Conservation (phyloP, 92 coral and sea anemone species). For the Zoanthus gigantus region DNA sequence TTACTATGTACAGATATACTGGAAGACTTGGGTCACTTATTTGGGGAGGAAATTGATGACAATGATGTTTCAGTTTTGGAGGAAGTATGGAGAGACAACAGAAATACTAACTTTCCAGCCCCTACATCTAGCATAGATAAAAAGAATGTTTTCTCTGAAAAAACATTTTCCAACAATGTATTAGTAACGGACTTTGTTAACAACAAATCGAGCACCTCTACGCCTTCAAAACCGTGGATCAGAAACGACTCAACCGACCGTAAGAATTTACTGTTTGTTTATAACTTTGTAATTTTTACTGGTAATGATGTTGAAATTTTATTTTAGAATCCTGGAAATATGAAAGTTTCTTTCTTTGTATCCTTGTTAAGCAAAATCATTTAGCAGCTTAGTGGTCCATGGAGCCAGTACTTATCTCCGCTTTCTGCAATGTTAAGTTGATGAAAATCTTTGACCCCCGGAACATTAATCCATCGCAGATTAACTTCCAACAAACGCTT, state of each 20-base stretch:
- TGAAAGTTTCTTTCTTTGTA: background rate
- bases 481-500: no score
- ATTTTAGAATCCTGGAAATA: background rate
- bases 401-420: no score
- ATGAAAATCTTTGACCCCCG: no score
- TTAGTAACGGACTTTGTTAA: constrained; percentile 1
- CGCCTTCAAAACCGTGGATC: constrained; percentile 20
- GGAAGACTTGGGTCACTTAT: constrained; percentile 6
- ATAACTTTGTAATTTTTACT: background rate
- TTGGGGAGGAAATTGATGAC: constrained; percentile 60
- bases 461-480: no score
- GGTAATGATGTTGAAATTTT: background rate
- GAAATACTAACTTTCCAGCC: background rate
- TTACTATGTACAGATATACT: background rate
- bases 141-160: background rate
- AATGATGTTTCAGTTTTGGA: constrained; percentile 61
- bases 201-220: background rate
- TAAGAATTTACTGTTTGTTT: background rate
- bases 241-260: constrained; percentile 38
- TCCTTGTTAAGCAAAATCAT: no score
- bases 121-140: background rate
- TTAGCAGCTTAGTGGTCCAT: no score
- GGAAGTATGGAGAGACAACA: constrained; percentile 26
- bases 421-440: background rate
- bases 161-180: constrained; percentile 6